Percentiles rank a stretch among this genome's conserved stretches.
Evolutionary conservation across 2,797 vertebrate genomes (phyloP).

Genomic region (Hydrophis major): DNA sequence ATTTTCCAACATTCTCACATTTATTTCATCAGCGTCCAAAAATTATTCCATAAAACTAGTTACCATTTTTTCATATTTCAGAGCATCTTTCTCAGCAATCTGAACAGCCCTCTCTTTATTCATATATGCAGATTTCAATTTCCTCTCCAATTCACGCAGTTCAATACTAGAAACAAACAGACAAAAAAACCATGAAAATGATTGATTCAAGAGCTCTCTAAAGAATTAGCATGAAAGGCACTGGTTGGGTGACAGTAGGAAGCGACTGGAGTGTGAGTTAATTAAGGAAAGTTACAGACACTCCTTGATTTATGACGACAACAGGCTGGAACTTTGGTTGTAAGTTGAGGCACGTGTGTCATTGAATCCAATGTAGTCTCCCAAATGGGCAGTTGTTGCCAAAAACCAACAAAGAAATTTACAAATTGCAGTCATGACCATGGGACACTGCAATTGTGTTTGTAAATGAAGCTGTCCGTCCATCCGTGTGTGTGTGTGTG

Average conservation of each 20-base stretch:
- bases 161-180: conserved; percentile 75
- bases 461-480: background rate
- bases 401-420: background rate
- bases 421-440: background rate
- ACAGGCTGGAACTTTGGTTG: background rate
- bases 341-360: background rate
- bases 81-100: conserved; percentile 84
- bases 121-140: conserved; percentile 85
- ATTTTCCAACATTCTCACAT: background rate
- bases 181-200: background rate
- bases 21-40: background rate
- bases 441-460: background rate
- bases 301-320: background rate
- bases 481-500: background rate
- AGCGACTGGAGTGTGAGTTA: background rate
- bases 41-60: conserved; percentile 22
- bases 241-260: background rate
- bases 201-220: background rate
- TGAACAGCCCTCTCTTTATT: conserved; percentile 88
- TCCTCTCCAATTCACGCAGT: conserved; percentile 86
- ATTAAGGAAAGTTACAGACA: background rate
- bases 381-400: background rate
- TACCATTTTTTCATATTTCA: conserved; percentile 82
- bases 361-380: background rate
- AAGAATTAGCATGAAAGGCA: background rate